Conservation (phyloP, 2,113 vertebrate genomes). For the Alethe castanea region DNA sequence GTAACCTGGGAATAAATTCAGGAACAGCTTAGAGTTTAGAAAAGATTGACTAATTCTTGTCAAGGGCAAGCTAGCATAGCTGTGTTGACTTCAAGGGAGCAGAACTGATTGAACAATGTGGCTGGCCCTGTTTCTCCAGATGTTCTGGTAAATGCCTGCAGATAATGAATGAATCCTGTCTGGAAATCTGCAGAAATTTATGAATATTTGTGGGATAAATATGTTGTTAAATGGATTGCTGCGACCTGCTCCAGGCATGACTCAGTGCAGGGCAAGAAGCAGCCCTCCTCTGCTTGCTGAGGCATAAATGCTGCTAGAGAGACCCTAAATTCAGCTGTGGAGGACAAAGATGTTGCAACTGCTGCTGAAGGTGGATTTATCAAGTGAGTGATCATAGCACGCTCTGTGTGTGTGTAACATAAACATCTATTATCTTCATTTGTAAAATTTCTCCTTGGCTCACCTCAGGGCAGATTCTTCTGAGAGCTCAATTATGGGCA, state of each 20-base stretch:
- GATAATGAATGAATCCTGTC: background rate
- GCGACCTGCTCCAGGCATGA: background rate
- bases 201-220: background rate
- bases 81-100: background rate
- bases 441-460: slow-evolving; percentile 44
- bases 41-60: slow-evolving; percentile 28
- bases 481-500: slow-evolving; percentile 56
- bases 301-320: background rate
- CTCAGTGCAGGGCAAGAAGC: background rate
- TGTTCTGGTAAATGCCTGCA: background rate
- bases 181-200: background rate
- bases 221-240: background rate
- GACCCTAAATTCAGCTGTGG: background rate
- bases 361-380: background rate
- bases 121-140: slow-evolving; percentile 26
- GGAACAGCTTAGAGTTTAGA: background rate
- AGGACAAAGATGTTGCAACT: background rate
- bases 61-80: background rate
- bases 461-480: slow-evolving; percentile 55
- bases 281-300: background rate
- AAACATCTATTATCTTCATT: slow-evolving; percentile 65
- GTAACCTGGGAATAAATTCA: background rate
- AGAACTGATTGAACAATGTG: background rate
- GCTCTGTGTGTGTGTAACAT: background rate
- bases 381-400: background rate